A percentile compares a stretch with the other conserved stretches of the same genome.
phyloP scores from a whole-genome alignment of 2,113 vertebrate species.

The Laticauda colubrina region DNA sequence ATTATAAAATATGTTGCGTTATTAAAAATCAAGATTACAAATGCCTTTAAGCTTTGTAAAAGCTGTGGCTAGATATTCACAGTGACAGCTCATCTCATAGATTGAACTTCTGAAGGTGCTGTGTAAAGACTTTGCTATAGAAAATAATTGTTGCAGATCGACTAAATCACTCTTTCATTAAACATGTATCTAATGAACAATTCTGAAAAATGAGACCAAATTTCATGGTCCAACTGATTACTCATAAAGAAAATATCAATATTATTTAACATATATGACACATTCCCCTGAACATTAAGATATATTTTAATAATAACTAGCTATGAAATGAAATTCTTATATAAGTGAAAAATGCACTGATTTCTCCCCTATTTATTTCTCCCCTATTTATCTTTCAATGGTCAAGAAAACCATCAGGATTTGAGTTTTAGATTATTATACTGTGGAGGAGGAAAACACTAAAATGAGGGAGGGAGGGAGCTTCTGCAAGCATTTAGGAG shows the following conservation, averaged over 20 bases:
- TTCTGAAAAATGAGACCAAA: background rate
- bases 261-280: background rate
- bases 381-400: background rate
- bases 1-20: background rate
- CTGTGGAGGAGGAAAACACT: background rate
- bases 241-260: background rate
- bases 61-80: background rate
- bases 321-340: background rate
- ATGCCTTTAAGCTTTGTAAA: background rate
- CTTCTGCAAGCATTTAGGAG: background rate
- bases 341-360: background rate
- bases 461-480: background rate
- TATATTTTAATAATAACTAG: background rate
- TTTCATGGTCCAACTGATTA: background rate
- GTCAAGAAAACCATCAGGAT: background rate
- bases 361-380: background rate
- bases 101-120: background rate
- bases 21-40: slow-evolving; percentile 1
- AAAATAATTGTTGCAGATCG: background rate
- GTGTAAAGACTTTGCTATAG: background rate
- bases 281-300: background rate
- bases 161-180: background rate
- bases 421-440: background rate
- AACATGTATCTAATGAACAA: background rate
- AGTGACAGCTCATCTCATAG: background rate